Evolutionary conservation across 2,797 vertebrate species (phyloP).

Genomic region (Orientallactaga sibirica): DNA sequence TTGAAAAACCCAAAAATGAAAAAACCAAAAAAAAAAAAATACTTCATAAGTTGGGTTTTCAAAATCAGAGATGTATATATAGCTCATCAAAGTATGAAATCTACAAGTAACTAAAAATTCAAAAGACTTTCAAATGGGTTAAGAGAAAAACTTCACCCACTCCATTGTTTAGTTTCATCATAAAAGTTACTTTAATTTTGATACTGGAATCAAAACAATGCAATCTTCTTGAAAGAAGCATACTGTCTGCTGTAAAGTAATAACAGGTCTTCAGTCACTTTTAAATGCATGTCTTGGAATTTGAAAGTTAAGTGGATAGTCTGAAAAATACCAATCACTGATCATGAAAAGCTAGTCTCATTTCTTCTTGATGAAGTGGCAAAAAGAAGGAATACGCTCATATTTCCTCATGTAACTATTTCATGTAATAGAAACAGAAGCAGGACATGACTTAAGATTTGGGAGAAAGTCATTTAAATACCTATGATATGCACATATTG

Average conservation of each 20-base stretch:
- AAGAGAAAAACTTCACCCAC: constrained; percentile 55
- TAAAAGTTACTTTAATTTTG: constrained; percentile 80
- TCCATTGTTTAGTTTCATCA: constrained; percentile 66
- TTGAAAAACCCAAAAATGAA: too few species aligned
- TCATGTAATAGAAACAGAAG: not conserved
- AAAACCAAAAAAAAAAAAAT: not conserved
- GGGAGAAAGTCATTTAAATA: constrained; percentile 28
- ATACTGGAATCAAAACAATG: constrained; percentile 76
- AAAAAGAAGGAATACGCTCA: constrained; percentile 43
- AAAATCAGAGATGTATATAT: constrained; percentile 42
- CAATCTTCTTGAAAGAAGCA: constrained; percentile 72
- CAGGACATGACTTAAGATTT: constrained; percentile 16
- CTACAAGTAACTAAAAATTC: constrained; percentile 60
- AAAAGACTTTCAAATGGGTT: not conserved
- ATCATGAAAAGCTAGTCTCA: constrained; percentile 37
- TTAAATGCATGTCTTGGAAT: constrained; percentile 70
- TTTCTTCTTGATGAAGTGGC: constrained; percentile 48
- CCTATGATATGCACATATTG: not conserved
- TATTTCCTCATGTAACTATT: constrained; percentile 45
- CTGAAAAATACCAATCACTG: constrained; percentile 66
- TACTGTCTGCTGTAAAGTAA: constrained; percentile 74
- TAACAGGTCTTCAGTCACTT: constrained; percentile 75
- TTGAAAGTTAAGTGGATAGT: constrained; percentile 71
- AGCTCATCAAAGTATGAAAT: constrained; percentile 58
- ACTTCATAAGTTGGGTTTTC: constrained; percentile 49